phyloP scores from a whole-genome alignment of 2,113 vertebrate genomes.

The Neodontobutis hainanensis region DNA sequence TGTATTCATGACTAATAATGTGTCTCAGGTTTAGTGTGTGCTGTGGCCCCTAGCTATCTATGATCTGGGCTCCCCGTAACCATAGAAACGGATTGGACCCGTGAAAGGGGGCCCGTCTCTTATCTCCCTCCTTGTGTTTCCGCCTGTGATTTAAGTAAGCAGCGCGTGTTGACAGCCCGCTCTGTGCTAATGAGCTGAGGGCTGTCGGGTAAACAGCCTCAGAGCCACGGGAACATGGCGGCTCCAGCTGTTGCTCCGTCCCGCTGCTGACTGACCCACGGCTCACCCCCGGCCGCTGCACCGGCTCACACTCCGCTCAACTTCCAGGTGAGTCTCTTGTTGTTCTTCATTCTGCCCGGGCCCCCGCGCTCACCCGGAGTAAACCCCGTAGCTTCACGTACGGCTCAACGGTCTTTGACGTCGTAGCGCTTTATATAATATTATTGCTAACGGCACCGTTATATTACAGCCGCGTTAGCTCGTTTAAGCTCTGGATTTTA shows the following conservation, averaged over 20 bases:
- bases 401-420: constrained; percentile 1
- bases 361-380: constrained; percentile 1
- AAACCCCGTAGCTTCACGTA: neutral
- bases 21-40: too few species aligned
- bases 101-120: neutral
- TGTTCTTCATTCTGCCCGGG: constrained; percentile 2
- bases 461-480: neutral
- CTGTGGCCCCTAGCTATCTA: too few species aligned
- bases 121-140: neutral
- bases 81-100: too few species aligned
- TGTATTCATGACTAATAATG: too few species aligned
- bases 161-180: constrained; percentile 1
- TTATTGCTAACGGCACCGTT: neutral
- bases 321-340: constrained; percentile 59
- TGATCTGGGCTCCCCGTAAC: too few species aligned
- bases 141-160: neutral
- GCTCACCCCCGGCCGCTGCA: neutral
- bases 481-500: neutral
- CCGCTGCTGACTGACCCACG: constrained; percentile 18
- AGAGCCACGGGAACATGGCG: constrained; percentile 71
- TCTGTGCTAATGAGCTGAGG: constrained; percentile 47
- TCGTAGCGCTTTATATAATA: neutral
- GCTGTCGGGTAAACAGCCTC: constrained; percentile 65
- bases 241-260: constrained; percentile 55
- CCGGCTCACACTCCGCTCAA: constrained; percentile 5